Base-by-base conservation (phyloP, 2,797 vertebrate genomes). In the Oryzias sinensis region DNA sequence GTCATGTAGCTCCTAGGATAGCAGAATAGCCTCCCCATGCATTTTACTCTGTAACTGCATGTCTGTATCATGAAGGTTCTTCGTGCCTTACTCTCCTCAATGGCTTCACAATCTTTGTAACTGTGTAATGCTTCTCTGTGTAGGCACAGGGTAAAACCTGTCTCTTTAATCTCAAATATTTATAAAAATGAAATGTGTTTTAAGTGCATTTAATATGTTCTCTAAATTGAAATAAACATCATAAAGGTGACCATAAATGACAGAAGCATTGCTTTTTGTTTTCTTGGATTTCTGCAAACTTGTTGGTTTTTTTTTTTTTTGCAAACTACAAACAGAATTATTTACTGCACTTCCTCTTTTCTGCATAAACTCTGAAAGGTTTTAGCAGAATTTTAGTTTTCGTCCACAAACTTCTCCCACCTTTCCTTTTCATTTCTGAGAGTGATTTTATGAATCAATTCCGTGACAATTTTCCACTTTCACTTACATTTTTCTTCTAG, bases 11-110 rank as follows among this genome's bases (percentile, higher is more conserved):
- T 65, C 64, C 80, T 65, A 64, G 89, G 90, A 87, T 83, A 92
- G 84, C 86, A 81, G 64, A 85, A 68, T 89, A 25, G 88, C 91
- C 93, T 91, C 84, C 70, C 81, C 81, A 87, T 89, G 84, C 72
- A 84, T 90, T 91, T 85, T 87, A 76, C 76, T 78, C 65, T 87
- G 81, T 90, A 86, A 76, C 84, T 92, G 95, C 95, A 94, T 94
- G 95, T 90, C 78, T 86, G 72, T 86, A 86, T 88, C 74, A 74
- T 85, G 83, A 85, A 86, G 78, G 80, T 91, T 86, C 80, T 82
- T 84, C 89, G 95, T 97, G 96, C 95, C 96, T 97, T 97, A 94
- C 88, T 92, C 89, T 92, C 79, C 74, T 71, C 92, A 90, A 92
- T 87, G 90, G 70, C 84, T 93, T 92, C 72, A 91, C 91, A 68